Evolutionary conservation across 2,888 invertebrate species (phyloP).

Genomic region (Philonicus albiceps): DNA sequence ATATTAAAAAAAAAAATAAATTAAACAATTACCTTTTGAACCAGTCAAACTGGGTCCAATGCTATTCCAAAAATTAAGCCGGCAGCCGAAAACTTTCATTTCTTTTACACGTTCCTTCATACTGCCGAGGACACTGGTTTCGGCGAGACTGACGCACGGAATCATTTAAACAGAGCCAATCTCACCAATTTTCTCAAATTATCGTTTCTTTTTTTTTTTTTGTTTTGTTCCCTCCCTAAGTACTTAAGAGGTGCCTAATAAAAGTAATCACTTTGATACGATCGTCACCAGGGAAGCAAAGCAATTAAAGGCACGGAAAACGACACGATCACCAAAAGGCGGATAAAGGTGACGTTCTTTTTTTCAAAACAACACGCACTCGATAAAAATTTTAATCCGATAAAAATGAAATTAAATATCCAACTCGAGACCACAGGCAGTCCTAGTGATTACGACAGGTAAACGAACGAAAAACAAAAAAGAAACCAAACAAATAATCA

Average conservation of each 20-base stretch:
- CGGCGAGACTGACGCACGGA: slow-evolving; percentile 64
- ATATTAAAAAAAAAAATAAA: not conserved
- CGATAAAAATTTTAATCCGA: slow-evolving; percentile 2
- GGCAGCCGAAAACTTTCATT: slow-evolving; percentile 66
- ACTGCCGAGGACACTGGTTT: slow-evolving; percentile 65
- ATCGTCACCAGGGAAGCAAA: not conserved
- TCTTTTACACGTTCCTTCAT: slow-evolving; percentile 66
- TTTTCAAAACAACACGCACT: not conserved
- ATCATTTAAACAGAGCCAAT: slow-evolving; percentile 56
- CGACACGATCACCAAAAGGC: not conserved
- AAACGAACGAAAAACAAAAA: not conserved
- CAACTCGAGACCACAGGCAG: not conserved
- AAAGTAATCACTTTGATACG: not conserved
- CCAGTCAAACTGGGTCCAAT: slow-evolving; percentile 62
- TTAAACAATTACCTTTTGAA: slow-evolving; percentile 57
- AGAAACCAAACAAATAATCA: not conserved
- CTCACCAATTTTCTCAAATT: not conserved
- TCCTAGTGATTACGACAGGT: not conserved
- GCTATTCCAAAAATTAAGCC: slow-evolving; percentile 66
- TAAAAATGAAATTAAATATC: slow-evolving; percentile 17
- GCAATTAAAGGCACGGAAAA: slow-evolving; percentile 3
- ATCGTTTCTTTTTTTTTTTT: not conserved
- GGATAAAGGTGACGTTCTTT: not conserved
- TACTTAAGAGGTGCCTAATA: not conserved
- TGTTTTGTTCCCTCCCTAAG: not conserved